Percentiles rank a stretch among this genome's conserved stretches.
Conservation (phyloP, 2,888 invertebrate species). For the Oscheius sp. region DNA sequence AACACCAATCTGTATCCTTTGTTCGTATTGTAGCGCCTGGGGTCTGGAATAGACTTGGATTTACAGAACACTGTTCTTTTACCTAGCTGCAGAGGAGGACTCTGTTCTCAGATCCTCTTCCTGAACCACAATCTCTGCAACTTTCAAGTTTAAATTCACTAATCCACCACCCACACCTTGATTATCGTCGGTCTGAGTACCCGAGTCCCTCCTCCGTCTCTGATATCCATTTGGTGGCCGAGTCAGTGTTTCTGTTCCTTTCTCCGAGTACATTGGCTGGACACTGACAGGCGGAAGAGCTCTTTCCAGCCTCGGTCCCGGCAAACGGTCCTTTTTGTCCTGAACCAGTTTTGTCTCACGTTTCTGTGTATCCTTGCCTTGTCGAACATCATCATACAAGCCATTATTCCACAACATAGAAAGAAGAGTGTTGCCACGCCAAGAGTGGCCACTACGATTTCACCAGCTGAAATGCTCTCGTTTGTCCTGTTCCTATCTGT, state of each 20-base stretch:
- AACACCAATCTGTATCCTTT: neutral
- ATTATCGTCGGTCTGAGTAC: slow-evolving; percentile 24
- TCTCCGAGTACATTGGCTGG: slow-evolving; percentile 23
- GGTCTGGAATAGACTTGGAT: slow-evolving; percentile 5
- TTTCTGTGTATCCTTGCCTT: neutral
- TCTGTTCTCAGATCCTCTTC: slow-evolving; percentile 28
- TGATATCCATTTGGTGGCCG: neutral
- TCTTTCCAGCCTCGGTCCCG: neutral
- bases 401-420: slow-evolving; percentile 23
- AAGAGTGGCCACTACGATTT: slow-evolving; percentile 25
- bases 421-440: slow-evolving; percentile 18
- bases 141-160: neutral
- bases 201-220: slow-evolving; percentile 20
- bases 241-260: slow-evolving; percentile 8
- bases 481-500: neutral
- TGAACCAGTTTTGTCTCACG: neutral
- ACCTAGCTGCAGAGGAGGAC: slow-evolving; percentile 17
- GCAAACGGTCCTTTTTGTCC: neutral
- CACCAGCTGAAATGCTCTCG: slow-evolving; percentile 22
- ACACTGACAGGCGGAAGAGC: slow-evolving; percentile 5
- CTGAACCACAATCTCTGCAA: slow-evolving; percentile 12
- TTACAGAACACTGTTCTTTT: neutral
- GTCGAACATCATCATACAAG: slow-evolving; percentile 18
- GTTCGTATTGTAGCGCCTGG: neutral
- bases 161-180: neutral